Base-by-base conservation (phyloP, 1,140 invertebrate species). In the Druon quercuslanigerum region DNA sequence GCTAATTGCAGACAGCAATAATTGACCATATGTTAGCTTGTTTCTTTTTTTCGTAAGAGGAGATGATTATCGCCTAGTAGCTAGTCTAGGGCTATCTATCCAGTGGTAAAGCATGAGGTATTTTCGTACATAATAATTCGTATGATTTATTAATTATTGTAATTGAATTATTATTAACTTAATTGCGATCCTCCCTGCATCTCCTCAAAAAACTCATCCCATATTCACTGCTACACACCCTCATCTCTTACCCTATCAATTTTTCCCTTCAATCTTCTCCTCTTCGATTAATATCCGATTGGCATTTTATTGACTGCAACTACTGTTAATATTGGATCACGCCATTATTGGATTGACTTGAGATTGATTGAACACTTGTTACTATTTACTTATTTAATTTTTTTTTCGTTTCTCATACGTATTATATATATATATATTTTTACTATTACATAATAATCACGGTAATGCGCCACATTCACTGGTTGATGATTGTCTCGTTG, bases 31-130 rank as follows among this genome's bases (percentile, higher is more conserved):
- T 79, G 51, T 52, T 73, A 77, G 77, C 76, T 80, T 80, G 78
- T 79, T 81, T 81, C 81, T 78, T 71, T 80, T 79, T 73, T 82
- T 76, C 77, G 77, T 72, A 78, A 71, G 51, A 72, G 46, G 17
- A 50, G 25, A 46, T 66, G 40, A 66, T 66, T 66, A 66, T 86
- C 84, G 87, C 87, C 83, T 87, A 84, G 87, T 86, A 88, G 87
- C 84, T 88, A 88, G 85, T 86, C 86, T 89, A 90, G 87, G 89
- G 89, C 89, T 89, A 81, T 84, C 84, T 89, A 89, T 90, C 84
- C 86, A 90, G 85, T 91, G 90, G 89, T 87, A 88, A 89, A 88
- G 90, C 89, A 91, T 91, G 89, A 90, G 89, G 89, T 91, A 90
- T 90, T 90, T 87, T 87, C 87, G 87, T 90, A 88, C 85, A 87